phyloP scores from a whole-genome alignment of 1,140 invertebrate genomes.

The Caenorhabditis brenneri region DNA sequence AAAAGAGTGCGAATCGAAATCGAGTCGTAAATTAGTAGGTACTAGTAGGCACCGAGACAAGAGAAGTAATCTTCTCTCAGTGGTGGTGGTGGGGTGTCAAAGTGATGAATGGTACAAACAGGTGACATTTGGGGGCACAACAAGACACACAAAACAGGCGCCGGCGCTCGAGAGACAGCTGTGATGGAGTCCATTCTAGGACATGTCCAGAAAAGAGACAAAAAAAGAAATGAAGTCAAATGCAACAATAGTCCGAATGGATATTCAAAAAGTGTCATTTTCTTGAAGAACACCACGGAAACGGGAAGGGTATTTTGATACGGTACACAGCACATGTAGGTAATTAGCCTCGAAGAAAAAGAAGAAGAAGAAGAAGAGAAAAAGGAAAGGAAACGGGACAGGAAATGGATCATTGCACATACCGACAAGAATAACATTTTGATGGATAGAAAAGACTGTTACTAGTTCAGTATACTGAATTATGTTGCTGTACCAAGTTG shows the following conservation, averaged over 20 bases:
- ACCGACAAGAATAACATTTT: slow-evolving; percentile 36
- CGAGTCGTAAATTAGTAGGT: slow-evolving; percentile 43
- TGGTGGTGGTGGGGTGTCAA: slow-evolving; percentile 24
- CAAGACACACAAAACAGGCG: slow-evolving; percentile 31
- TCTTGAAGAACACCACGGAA: slow-evolving; percentile 24
- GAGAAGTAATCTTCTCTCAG: slow-evolving; percentile 25
- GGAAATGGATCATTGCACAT: slow-evolving; percentile 39
- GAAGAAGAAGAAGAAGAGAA: background rate
- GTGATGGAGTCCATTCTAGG: background rate
- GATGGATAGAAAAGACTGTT: background rate
- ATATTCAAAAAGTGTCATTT: slow-evolving; percentile 40
- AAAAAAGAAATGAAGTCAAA: too few relatives aligned
- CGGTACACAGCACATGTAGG: slow-evolving; percentile 37
- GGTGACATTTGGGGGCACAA: slow-evolving; percentile 33
- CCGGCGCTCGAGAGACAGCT: slow-evolving; percentile 34
- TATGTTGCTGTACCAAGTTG: background rate
- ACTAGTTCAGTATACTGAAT: background rate
- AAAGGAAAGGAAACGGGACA: slow-evolving; percentile 40
- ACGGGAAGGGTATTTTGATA: slow-evolving; percentile 40
- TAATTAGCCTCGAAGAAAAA: slow-evolving; percentile 28
- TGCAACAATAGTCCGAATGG: background rate
- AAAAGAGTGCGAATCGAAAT: slow-evolving; percentile 37
- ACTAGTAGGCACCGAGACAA: slow-evolving; percentile 41
- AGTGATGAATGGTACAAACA: slow-evolving; percentile 43
- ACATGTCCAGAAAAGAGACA: too few relatives aligned